A percentile compares a stretch with the other conserved stretches of the same genome.
phyloP scores from a whole-genome alignment of 2,113 vertebrate genomes.

The Sapajus apella region DNA sequence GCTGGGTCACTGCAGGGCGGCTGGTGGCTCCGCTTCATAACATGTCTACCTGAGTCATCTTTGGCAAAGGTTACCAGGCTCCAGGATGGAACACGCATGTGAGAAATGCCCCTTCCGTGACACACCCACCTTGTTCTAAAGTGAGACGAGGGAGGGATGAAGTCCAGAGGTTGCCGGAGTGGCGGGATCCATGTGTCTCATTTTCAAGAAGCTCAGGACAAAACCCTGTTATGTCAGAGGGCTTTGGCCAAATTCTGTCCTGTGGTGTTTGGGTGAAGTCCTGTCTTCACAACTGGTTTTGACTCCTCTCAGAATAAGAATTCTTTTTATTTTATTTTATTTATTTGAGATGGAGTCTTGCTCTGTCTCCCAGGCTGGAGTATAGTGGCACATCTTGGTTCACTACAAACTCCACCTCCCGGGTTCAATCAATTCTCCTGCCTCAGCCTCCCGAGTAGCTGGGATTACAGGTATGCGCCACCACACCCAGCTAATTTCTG shows the following conservation, averaged over 20 bases:
- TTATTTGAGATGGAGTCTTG: too few species aligned
- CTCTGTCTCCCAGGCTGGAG: too few species aligned
- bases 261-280: neutral
- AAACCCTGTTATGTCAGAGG: fast-evolving
- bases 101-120: fast-evolving
- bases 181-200: neutral
- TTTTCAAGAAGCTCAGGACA: neutral
- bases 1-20: neutral
- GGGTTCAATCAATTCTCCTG: too few species aligned
- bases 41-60: neutral
- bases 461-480: too few species aligned
- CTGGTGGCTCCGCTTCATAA: neutral
- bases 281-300: fast-evolving
- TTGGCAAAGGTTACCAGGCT: neutral
- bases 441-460: too few species aligned
- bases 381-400: too few species aligned
- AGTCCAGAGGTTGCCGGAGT: neutral
- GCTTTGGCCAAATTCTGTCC: fast-evolving
- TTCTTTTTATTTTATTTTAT: too few species aligned
- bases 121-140: neutral
- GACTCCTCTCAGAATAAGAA: neutral
- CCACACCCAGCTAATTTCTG: too few species aligned
- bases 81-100: neutral
- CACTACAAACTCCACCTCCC: too few species aligned
- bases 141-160: neutral